Evolutionary conservation across 1,140 invertebrate genomes (phyloP).

Genomic region (Listronotus bonariensis): DNA sequence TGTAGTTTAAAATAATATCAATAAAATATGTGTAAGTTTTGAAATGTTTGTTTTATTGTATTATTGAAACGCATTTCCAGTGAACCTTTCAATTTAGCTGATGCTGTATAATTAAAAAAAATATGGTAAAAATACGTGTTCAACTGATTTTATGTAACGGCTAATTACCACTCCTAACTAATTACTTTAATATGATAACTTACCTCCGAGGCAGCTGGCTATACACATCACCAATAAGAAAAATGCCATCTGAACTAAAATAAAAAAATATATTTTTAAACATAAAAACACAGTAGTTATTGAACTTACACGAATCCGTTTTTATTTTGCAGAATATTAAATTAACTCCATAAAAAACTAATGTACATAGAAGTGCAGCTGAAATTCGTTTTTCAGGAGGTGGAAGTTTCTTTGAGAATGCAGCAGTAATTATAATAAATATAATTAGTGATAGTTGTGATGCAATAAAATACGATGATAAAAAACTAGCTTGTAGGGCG

Average conservation of each 20-base stretch:
- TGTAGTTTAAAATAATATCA: too few species aligned
- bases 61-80: too few species aligned
- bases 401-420: constrained; percentile 27
- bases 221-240: constrained; percentile 30
- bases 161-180: too few species aligned
- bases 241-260: constrained; percentile 37
- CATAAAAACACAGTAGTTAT: too few species aligned
- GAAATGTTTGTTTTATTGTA: too few species aligned
- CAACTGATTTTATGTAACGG: too few species aligned
- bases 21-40: too few species aligned
- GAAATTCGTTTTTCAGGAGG: constrained; percentile 33
- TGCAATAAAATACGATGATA: constrained; percentile 28
- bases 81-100: too few species aligned
- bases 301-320: constrained; percentile 40
- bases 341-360: constrained; percentile 36
- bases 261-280: too few species aligned
- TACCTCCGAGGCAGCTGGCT: constrained; percentile 35
- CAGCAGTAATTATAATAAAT: constrained; percentile 33
- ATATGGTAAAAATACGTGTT: too few species aligned
- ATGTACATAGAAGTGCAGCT: constrained; percentile 20
- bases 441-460: constrained; percentile 24
- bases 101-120: too few species aligned
- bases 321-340: constrained; percentile 36
- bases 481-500: constrained; percentile 34
- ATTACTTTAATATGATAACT: constrained; percentile 2